phyloP scores from a whole-genome alignment of 2,888 invertebrate species.

The Cantharis rufa region DNA sequence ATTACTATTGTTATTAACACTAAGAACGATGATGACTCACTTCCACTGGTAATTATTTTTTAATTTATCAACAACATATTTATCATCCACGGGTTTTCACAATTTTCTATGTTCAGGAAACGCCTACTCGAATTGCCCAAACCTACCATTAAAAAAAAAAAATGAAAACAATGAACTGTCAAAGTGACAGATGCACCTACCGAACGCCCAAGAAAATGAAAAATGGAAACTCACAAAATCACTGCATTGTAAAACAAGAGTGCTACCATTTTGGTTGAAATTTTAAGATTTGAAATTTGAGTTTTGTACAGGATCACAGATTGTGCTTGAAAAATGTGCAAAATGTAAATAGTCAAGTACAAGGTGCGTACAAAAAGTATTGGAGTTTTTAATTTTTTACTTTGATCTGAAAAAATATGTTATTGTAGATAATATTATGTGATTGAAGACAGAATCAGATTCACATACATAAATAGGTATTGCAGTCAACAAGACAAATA shows the following conservation, averaged over 20 bases:
- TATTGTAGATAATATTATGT: too few species aligned
- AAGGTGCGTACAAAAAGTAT: background rate
- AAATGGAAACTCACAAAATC: background rate
- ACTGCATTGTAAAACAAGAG: background rate
- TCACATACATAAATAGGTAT: too few species aligned
- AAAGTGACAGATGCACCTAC: background rate
- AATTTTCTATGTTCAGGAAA: background rate
- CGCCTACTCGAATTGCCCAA: background rate
- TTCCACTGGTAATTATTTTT: background rate
- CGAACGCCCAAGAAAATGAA: background rate
- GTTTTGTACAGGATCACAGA: background rate
- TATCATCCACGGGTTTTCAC: background rate
- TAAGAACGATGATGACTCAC: background rate
- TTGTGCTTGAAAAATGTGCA: background rate
- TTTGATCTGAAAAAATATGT: too few species aligned
- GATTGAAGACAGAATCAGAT: too few species aligned
- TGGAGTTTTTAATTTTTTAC: too few species aligned
- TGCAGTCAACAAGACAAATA: too few species aligned
- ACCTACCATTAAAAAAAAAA: background rate
- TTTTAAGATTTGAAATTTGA: background rate
- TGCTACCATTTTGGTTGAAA: background rate
- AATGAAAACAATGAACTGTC: background rate
- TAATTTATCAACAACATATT: background rate
- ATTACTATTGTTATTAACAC: background rate
- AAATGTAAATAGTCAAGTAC: background rate